A percentile compares a stretch with the other conserved stretches of the same genome.
Evolutionary conservation across 1,140 invertebrate genomes (phyloP).

Genomic region (Drosophila dunni): DNA sequence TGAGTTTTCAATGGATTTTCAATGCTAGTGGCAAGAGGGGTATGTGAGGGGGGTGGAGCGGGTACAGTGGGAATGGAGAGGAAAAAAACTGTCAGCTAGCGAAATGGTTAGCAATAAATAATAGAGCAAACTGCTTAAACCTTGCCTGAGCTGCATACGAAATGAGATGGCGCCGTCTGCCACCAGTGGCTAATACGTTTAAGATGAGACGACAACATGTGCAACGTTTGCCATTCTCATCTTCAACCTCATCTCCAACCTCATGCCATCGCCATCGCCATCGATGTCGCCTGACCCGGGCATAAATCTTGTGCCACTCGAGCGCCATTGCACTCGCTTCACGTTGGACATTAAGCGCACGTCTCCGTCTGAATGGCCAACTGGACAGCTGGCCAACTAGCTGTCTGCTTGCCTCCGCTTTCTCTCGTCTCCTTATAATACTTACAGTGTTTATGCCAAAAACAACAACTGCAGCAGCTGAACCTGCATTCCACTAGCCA

Average conservation of each 20-base stretch:
- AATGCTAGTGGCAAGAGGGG: slow-evolving; percentile 12
- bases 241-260: too few relatives aligned
- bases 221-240: slow-evolving; percentile 61
- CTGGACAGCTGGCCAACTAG: slow-evolving; percentile 8
- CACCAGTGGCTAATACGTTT: slow-evolving; percentile 75
- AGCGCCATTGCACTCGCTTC: slow-evolving; percentile 58
- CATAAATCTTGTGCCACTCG: slow-evolving; percentile 77
- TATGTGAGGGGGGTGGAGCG: neutral
- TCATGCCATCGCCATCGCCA: slow-evolving; percentile 32
- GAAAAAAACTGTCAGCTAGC: slow-evolving; percentile 44
- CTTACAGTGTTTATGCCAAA: slow-evolving; percentile 35
- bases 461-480: neutral
- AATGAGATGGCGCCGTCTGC: slow-evolving; percentile 54
- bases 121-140: slow-evolving; percentile 79
- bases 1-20: slow-evolving; percentile 71
- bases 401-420: slow-evolving; percentile 13
- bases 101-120: slow-evolving; percentile 77
- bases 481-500: neutral
- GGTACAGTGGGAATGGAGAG: neutral
- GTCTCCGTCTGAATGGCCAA: slow-evolving; percentile 47
- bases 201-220: slow-evolving; percentile 83
- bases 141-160: slow-evolving; percentile 75
- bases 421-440: too few relatives aligned
- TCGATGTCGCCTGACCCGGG: slow-evolving; percentile 64
- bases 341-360: slow-evolving; percentile 69